These are phyloP conservation scores for Coranthus polyacanthus DNA, from an alignment of 2,797 vertebrate species.

Conservation along the genomic window DNA sequence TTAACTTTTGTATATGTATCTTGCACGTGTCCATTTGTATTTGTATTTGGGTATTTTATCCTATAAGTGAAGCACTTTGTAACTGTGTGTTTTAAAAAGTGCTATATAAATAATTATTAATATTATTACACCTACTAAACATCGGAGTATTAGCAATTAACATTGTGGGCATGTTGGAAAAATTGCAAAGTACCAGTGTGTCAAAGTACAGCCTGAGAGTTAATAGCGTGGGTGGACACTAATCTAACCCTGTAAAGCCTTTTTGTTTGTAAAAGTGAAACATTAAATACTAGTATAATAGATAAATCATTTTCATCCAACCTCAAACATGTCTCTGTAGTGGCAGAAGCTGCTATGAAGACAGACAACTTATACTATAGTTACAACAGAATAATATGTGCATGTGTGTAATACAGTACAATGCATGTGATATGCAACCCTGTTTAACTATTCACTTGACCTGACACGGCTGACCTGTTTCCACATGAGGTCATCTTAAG, in stretches of 20 bases:
- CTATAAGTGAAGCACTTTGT: too few species aligned
- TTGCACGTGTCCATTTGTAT: too few species aligned
- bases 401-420: slow-evolving; percentile 31
- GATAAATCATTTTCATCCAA: background rate
- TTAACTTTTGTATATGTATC: too few species aligned
- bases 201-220: too few species aligned
- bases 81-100: too few species aligned
- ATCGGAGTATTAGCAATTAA: too few species aligned
- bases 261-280: background rate
- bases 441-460: slow-evolving; percentile 63
- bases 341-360: slow-evolving; percentile 18
- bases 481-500: slow-evolving; percentile 45
- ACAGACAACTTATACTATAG: slow-evolving; percentile 7
- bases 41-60: too few species aligned
- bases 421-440: slow-evolving; percentile 33
- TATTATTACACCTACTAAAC: too few species aligned
- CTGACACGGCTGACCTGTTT: slow-evolving; percentile 47
- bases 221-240: too few species aligned
- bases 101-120: too few species aligned
- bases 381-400: slow-evolving; percentile 2
- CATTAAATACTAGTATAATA: background rate
- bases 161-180: too few species aligned
- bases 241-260: background rate
- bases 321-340: background rate
- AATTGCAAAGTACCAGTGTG: too few species aligned